Evolutionary conservation across 2,113 vertebrate genomes (phyloP), one percentile per base, ranked within the genome.

Genomic region (Pangasianodon gigas): DNA sequence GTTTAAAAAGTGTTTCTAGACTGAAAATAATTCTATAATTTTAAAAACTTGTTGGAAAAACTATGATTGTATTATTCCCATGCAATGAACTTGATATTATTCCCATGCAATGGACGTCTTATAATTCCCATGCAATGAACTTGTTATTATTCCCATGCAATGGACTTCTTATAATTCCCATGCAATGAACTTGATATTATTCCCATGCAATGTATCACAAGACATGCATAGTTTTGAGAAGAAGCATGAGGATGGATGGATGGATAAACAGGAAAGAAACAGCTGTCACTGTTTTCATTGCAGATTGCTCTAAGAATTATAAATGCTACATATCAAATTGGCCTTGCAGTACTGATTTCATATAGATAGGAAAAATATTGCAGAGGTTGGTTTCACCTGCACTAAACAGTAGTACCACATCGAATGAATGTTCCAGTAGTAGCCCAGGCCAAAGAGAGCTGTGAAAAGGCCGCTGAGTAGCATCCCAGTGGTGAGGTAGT

Each of bases 401-500:
- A 98, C 69, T 3, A 98, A 74, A 79, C 97, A 96, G 75, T 97
- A 99, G 95, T 98, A 99, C 95, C 97, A 96, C 58, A 99, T 94
- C 0, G 95, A 91, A 0, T 99, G 98, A 93, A 99, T 97, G 56
- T 97, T 83, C 98, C 96, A 98, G 96, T 97, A 99, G 95, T 96
- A 99, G 0, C 97, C 97, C 0, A 99, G 93, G 74, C 98, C 98
- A 0, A 99, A 97, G 26, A 99, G 97, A 0, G 94, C 56, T 0
- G 98, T 99, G 91, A 99, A 99, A 62, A 98, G 79, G 10, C 98
- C 98, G 0, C 98, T 98, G 91, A 96, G 94, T 86, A 99, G 54
- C 98, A 99, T 99, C 6, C 98, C 98, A 0, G 93, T 89, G 0
- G 97, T 96, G 16, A 99, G 96, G 95, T 99, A 99, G 71, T 98